Base-by-base conservation (phyloP, 2,888 invertebrate species). In the Cybosia mesomella region DNA sequence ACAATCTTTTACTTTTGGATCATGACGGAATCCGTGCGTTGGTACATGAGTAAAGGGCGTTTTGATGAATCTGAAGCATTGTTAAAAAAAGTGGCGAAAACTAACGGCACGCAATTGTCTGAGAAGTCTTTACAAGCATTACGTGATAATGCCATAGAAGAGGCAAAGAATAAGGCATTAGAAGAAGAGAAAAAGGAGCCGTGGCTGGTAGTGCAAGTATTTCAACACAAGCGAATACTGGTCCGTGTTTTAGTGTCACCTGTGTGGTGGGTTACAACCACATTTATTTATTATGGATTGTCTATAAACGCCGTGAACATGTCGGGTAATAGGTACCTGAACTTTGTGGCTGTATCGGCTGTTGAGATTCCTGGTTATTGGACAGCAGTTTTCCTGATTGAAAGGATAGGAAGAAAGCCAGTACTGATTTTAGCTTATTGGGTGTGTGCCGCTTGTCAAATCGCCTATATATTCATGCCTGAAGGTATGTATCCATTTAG, bases 31-130 rank as follows among this genome's bases (percentile, higher is more conserved):
- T 97, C 97, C 2, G 95, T 97, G 0, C 95, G 98, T 64, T 98
- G 98, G 98, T 95, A 97, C 64, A 89, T 97, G 75, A 96, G 96
- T 67, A 96, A 97, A 82, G 96, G 96, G 1, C 95, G 96, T 66
- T 95, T 95, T 69, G 95, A 96, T n/a, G 95, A 96, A 73, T 97
- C 97, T 0, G 96, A 96, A 76, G 86, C 85, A 18, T 95, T 97
- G 1, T 89, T 97, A 10, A 94, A 95, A 57, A 95, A 93, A 71
- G 96, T 97, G 2, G 96, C 97, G 0, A 91, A 89, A 76, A 90
- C 96, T 0, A 97, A 97, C 73, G 94, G 95, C 15, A 88, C 72
- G 53, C 53, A 82, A 22, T 65, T 94, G 0, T 92, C 92, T 1
- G 86, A 90, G 0, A 88, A 90, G 59, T 92, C 92, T 2, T 64